phyloP scores from a whole-genome alignment of 2,113 vertebrate species.

The Oxyura jamaicensis region DNA sequence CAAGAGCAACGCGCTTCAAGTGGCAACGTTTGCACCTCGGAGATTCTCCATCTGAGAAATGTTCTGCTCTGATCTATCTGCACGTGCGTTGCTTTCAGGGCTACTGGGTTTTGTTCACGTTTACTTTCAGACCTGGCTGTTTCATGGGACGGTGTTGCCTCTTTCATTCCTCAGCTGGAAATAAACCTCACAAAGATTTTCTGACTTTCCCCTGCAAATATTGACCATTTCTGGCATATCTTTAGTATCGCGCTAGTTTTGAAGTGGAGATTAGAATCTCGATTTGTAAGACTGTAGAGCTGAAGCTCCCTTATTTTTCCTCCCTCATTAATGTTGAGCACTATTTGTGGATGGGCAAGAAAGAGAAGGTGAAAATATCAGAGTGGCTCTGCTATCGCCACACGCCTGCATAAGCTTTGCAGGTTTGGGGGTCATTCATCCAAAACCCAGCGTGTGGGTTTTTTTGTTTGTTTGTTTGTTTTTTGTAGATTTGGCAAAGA shows the following conservation, averaged over 20 bases:
- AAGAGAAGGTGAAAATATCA: not conserved
- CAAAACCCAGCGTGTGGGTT: not conserved
- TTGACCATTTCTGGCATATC: not conserved
- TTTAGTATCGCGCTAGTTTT: not conserved
- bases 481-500: not conserved
- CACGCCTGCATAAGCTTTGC: not conserved
- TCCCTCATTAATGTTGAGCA: not conserved
- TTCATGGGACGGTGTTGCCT: not conserved
- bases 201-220: not conserved
- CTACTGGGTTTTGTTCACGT: fast-evolving
- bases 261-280: not conserved
- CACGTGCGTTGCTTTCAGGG: not conserved
- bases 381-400: not conserved
- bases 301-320: not conserved
- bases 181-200: not conserved
- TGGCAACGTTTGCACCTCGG: not conserved
- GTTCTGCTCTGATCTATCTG: not conserved
- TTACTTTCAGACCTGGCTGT: not conserved
- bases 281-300: not conserved
- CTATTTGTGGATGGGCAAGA: not conserved
- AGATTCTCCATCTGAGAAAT: not conserved
- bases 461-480: too few species aligned
- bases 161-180: not conserved
- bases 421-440: not conserved
- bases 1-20: fast-evolving